Base-by-base conservation (phyloP, 1,140 invertebrate genomes). In the Manduca sexta region DNA sequence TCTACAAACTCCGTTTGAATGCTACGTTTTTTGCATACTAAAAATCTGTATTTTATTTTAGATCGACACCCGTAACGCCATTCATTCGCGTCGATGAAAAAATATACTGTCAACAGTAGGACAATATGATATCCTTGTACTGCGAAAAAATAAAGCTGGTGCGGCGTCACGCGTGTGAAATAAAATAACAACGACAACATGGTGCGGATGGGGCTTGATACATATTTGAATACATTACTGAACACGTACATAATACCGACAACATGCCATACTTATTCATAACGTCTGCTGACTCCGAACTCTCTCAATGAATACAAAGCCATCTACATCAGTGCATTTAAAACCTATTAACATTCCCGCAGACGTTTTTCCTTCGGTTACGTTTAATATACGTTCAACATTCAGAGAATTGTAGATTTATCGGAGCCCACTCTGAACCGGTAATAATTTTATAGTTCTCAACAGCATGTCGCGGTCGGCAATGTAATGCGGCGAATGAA, bases 171-270 rank as follows among this genome's bases (percentile, higher is more conserved):
- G 77, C 69, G 68, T 73, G 54, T 53, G 70, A 78, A 81, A 80
- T 81, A 84, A 84, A 83, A 80, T 83, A 84, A 79, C 73, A 82
- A 76, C 62, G 73, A 53, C 66, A 74, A 76, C 67, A 73, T 61
- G 71, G 66, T 74, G 77, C 71, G 77, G 72, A 75, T 76, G 74
- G 71, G 63, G 71, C 69, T 72, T 78, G 74, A 80, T 83, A 84
- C 79, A 80, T 83, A 83, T 84, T 84, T 84, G 81, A 84, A 84
- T 84, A 84, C 67, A 84, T 84, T 84, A 84, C 79, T 50, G 69
- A 74, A 69, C 70, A 78, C 74, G 71, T 69, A 79, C 70, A 84
- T 82, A 84, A 84, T 78, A 66, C 76, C 64, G 59, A 56, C 66
- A 60, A 74, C 69, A 75, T 71, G 63, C 54, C 61, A 69, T 72